Percentiles rank a stretch among this genome's conserved stretches.
These are phyloP conservation scores for Microchrysa polita DNA, from an alignment of 2,888 invertebrate genomes.

Conservation along the genomic window DNA sequence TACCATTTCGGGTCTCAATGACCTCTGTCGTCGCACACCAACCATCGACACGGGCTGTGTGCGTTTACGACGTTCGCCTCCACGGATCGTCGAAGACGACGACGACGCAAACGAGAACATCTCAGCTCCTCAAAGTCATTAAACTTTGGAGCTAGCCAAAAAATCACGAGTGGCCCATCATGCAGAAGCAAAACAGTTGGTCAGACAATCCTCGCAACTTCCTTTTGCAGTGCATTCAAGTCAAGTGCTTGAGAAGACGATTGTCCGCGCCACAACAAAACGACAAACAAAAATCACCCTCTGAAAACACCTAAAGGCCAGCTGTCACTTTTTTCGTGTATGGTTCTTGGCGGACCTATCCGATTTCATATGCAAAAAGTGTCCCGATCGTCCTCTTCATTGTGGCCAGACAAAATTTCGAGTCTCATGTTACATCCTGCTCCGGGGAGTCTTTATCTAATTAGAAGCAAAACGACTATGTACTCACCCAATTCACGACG, in stretches of 20 bases:
- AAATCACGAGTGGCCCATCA: conserved; percentile 23
- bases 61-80: not conserved
- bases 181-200: conserved; percentile 29
- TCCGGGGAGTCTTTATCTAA: not conserved
- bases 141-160: conserved; percentile 29
- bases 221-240: conserved; percentile 16
- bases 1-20: conserved; percentile 29
- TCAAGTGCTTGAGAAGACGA: not conserved
- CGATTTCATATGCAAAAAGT: conserved; percentile 6
- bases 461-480: not conserved
- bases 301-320: not conserved
- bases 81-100: conserved; percentile 17
- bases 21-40: conserved; percentile 26
- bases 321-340: not conserved
- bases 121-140: conserved; percentile 19
- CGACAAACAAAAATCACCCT: not conserved
- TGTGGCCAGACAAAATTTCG: not conserved
- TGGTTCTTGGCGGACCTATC: conserved; percentile 1
- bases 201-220: conserved; percentile 7
- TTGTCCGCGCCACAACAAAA: conserved; percentile 12
- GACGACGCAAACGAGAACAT: conserved; percentile 14
- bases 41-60: too few relatives aligned
- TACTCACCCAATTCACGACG: conserved; percentile 31
- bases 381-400: not conserved
- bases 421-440: conserved; percentile 1